Base-by-base conservation (phyloP, 2,113 vertebrate species). In the Ctenodactylus gundi region DNA sequence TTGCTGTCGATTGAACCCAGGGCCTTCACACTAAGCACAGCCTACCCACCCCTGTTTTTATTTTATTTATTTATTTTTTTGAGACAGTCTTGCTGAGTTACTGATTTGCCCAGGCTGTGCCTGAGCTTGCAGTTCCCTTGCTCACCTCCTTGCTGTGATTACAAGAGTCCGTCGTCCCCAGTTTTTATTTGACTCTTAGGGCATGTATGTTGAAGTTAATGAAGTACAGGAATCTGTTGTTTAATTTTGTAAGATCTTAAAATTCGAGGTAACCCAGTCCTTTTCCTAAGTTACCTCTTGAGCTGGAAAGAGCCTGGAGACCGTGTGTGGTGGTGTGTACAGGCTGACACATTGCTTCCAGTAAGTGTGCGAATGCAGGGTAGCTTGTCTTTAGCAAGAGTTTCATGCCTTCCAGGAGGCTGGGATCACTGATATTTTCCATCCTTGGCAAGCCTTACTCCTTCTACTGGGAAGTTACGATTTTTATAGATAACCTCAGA, bases 161-260 rank as follows among this genome's bases (percentile, higher is more conserved):
- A 29, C 11, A 44, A 39, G 39, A 20, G 13, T 46, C 41, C 27
- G 46, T 27, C 7, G 8, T 14, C 13, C 27, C 41, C 31, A 46
- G 70, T 27, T 73, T 76, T 83, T 34, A 57, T 72, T 53, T 64
- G 29, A 34, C 27, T 84, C 27, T 53, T 25, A 46, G 75, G 46
- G 64, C 17, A 2, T 90, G 36, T 77, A 4, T 67, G 5, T 25
- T 86, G n/a, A 88, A 13, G n/a, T 65, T 90, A 12, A 6, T 57
- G 57, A 91, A 87, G 55, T 76, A 27, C 31, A 68, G 39, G 44
- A 75, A 53, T 55, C 2, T 67, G 31, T 21, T 60, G 3, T 31
- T 58, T 51, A 65, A 13, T 80, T 93, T 85, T 88, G 1, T 68
- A 75, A 60, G 23, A 89, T 84, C 49, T 60, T 91, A 39, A 95